phyloP scores from a whole-genome alignment of 2,888 invertebrate species.

The Ormyrus thymus region DNA sequence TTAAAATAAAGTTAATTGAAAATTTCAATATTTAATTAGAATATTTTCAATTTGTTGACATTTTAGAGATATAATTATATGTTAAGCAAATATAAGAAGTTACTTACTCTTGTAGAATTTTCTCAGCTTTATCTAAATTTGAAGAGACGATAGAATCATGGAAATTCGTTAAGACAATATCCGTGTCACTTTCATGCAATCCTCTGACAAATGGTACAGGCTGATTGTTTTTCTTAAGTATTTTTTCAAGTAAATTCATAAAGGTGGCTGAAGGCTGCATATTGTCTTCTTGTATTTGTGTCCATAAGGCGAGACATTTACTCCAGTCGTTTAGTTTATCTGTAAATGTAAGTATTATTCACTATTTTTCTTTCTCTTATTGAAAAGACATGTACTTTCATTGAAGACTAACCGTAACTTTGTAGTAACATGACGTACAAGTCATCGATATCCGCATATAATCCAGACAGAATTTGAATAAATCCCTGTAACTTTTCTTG shows the following conservation, averaged over 20 bases:
- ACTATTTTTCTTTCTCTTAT: neutral
- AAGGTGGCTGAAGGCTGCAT: constrained; percentile 78
- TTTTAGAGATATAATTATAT: too few species aligned
- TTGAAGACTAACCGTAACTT: constrained; percentile 70
- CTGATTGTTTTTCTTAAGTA: constrained; percentile 80
- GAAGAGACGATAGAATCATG: neutral
- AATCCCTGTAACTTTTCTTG: constrained; percentile 84
- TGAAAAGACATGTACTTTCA: constrained; percentile 8
- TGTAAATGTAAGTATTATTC: constrained; percentile 4
- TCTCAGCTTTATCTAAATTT: constrained; percentile 14
- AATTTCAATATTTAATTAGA: too few species aligned
- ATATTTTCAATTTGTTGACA: too few species aligned
- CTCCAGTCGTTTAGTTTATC: constrained; percentile 78
- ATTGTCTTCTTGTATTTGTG: constrained; percentile 89
- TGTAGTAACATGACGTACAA: constrained; percentile 60
- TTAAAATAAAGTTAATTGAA: too few species aligned
- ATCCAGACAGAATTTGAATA: constrained; percentile 85
- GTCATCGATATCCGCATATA: constrained; percentile 77
- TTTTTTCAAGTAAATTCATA: constrained; percentile 78
- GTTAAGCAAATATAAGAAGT: too few species aligned
- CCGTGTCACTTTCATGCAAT: neutral
- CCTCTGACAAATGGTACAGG: constrained; percentile 82
- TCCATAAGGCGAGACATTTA: constrained; percentile 88
- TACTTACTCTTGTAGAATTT: constrained; percentile 21
- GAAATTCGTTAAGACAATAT: neutral